Percentiles rank a stretch among this genome's conserved stretches.
Conservation (phyloP, 2,888 invertebrate genomes). For the Sisyra nigra region DNA sequence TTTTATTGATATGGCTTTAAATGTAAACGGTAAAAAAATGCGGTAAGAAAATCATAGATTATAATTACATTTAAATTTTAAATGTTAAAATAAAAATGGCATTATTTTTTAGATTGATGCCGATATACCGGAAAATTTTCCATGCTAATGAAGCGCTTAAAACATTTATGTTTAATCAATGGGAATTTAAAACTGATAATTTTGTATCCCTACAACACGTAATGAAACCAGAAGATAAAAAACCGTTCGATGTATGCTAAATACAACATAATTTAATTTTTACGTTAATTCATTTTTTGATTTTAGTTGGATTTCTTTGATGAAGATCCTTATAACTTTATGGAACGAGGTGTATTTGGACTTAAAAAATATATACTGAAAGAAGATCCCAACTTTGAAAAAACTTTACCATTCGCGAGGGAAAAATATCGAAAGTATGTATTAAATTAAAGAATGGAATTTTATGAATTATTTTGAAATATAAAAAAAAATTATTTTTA, state of each 20-base stretch:
- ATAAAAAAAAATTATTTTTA: no score
- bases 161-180: slow-evolving; percentile 2
- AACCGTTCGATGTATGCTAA: slow-evolving; percentile 2
- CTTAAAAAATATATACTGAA: no score
- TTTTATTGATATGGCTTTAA: neutral
- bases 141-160: neutral
- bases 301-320: slow-evolving; percentile 4
- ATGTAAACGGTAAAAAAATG: neutral
- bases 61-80: neutral
- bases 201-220: neutral
- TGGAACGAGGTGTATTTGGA: no score
- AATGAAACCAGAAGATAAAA: neutral
- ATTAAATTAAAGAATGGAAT: no score
- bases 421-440: no score
- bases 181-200: slow-evolving; percentile 2
- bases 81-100: neutral
- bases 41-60: slow-evolving; percentile 3
- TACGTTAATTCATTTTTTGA: slow-evolving; percentile 4
- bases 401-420: no score
- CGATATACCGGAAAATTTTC: slow-evolving; percentile 1
- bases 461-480: no score
- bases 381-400: no score
- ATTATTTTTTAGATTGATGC: slow-evolving; percentile 1
- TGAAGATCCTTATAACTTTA: no score
- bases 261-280: slow-evolving; percentile 1